These are phyloP conservation scores for Dimorphilus gyrociliatus DNA, from an alignment of 2,888 invertebrate genomes.

Conservation along the genomic window DNA sequence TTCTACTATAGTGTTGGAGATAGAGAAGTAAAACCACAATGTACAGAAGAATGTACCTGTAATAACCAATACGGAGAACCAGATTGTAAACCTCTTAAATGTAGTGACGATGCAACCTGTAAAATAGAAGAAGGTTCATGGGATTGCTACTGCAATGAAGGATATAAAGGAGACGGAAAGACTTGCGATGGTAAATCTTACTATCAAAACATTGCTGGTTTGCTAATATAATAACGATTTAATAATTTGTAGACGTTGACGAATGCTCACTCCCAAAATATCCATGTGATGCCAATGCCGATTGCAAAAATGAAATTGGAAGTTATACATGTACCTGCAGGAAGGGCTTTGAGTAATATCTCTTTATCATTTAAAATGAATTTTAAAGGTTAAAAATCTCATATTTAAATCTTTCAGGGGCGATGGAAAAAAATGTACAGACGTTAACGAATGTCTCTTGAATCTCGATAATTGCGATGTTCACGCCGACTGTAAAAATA, in stretches of 20 bases:
- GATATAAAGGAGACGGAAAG: conserved; percentile 4
- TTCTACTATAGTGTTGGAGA: conserved; percentile 6
- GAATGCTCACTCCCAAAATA: neutral
- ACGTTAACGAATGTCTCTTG: conserved; percentile 2
- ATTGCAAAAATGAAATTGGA: neutral
- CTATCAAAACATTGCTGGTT: conserved; percentile 1
- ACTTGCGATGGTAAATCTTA: conserved; percentile 3
- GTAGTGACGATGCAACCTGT: conserved; percentile 12
- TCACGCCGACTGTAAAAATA: neutral
- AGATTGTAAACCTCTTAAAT: conserved; percentile 6
- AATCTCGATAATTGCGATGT: conserved; percentile 1
- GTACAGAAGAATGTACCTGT: neutral
- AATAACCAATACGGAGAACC: neutral
- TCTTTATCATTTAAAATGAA: neutral
- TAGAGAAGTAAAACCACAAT: neutral
- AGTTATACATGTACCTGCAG: conserved; percentile 1
- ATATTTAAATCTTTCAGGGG: neutral
- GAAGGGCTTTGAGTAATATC: too few species aligned
- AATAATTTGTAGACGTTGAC: conserved; percentile 1
- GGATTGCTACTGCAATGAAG: conserved; percentile 5
- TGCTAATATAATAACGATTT: neutral
- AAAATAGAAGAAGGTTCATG: neutral
- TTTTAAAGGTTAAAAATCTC: neutral
- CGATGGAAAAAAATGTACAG: neutral
- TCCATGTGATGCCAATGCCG: neutral